Evolutionary conservation across 92 coral and sea anemone species (phyloP).

Genomic region (Parazoanthus swiftii): DNA sequence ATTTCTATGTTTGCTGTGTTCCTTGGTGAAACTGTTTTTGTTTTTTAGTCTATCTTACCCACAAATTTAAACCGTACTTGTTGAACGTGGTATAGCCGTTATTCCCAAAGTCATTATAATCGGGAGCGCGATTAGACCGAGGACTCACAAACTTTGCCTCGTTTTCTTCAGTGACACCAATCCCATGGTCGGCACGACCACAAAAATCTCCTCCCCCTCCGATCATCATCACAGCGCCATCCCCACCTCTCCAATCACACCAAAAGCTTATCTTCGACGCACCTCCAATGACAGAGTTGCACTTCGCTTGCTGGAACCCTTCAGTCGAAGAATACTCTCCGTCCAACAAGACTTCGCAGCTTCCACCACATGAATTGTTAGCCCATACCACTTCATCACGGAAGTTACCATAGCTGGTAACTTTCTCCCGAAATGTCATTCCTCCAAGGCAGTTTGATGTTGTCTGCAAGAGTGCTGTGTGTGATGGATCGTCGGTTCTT

Average conservation of each 20-base stretch:
- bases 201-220: constrained; percentile 35
- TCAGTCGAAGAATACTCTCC: constrained; percentile 4
- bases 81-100: not conserved
- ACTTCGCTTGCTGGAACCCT: constrained; percentile 23
- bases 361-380: constrained; percentile 8
- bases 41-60: constrained; percentile 19
- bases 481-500: constrained; percentile 32
- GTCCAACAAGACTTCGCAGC: constrained; percentile 19
- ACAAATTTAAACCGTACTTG: constrained; percentile 27
- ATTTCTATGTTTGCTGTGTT: no score
- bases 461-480: constrained; percentile 27
- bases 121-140: no score
- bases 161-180: constrained; percentile 37
- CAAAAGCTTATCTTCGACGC: constrained; percentile 29
- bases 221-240: constrained; percentile 44
- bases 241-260: constrained; percentile 30
- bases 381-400: constrained; percentile 27
- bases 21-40: no score
- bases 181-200: constrained; percentile 36
- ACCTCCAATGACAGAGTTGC: not conserved
- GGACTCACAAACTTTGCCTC: not conserved
- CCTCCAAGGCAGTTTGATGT: constrained; percentile 28
- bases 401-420: constrained; percentile 27
- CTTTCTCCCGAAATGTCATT: constrained; percentile 25
- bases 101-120: constrained; percentile 10